A percentile compares a stretch with the other conserved stretches of the same genome.
phyloP scores from a whole-genome alignment of 2,797 vertebrate genomes.

The Eidolon dupreanum region DNA sequence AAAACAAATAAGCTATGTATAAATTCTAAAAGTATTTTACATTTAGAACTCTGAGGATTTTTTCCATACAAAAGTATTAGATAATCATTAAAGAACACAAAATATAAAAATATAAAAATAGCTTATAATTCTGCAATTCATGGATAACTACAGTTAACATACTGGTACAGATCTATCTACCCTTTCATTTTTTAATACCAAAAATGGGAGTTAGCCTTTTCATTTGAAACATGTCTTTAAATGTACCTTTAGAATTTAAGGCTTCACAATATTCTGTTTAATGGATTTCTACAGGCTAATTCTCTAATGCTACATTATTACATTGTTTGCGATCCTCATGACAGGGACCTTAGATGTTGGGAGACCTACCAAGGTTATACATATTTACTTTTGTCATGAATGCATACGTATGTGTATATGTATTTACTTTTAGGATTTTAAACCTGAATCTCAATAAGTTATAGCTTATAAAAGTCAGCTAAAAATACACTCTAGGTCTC shows the following conservation, averaged over 20 bases:
- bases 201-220: background rate
- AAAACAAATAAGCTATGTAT: background rate
- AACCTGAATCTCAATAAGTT: background rate
- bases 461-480: background rate
- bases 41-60: background rate
- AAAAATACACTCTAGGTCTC: background rate
- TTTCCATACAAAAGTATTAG: background rate
- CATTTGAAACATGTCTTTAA: background rate
- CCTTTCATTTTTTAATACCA: background rate
- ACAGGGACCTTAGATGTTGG: background rate
- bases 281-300: background rate
- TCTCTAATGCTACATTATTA: background rate
- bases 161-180: background rate
- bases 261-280: background rate
- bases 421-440: slow-evolving; percentile 4
- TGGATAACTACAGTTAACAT: background rate
- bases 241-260: background rate
- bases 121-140: background rate
- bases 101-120: background rate
- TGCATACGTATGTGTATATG: background rate
- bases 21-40: background rate
- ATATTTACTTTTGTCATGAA: background rate
- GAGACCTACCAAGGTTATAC: background rate
- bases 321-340: background rate
- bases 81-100: background rate